These are phyloP conservation scores for Drosophila lutescens DNA, from an alignment of 2,888 invertebrate species.

Conservation along the genomic window DNA sequence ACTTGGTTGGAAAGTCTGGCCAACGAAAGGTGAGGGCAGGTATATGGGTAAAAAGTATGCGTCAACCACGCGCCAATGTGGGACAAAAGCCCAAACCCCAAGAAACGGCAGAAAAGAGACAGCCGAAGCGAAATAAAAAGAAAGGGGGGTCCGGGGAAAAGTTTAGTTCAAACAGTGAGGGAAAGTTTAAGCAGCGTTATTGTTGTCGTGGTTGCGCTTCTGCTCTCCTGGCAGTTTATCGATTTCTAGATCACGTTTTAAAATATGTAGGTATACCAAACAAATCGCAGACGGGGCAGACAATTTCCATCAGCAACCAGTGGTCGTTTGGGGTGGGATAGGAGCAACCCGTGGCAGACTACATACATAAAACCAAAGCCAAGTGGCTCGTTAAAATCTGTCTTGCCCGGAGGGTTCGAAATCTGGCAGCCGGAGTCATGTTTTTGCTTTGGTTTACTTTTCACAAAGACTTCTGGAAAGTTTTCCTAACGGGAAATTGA, in stretches of 20 bases:
- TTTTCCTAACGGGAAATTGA: constrained; percentile 44
- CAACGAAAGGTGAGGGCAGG: constrained; percentile 30
- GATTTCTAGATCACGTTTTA: constrained; percentile 71
- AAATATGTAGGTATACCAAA: constrained; percentile 33
- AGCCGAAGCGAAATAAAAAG: constrained; percentile 2
- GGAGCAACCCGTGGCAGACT: constrained; percentile 4
- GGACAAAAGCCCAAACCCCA: constrained; percentile 58
- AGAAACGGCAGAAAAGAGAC: constrained; percentile 11
- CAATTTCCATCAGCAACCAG: constrained; percentile 55
- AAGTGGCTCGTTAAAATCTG: constrained; percentile 34
- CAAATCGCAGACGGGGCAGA: constrained; percentile 47
- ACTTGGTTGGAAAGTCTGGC: constrained; percentile 63
- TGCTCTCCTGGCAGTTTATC: constrained; percentile 53
- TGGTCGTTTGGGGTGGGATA: constrained; percentile 20
- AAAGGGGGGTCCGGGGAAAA: constrained; percentile 11
- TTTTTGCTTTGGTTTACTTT: constrained; percentile 23
- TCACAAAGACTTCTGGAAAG: constrained; percentile 16
- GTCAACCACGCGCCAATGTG: constrained; percentile 58
- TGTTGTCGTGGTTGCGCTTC: constrained; percentile 15
- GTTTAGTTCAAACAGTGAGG: constrained; percentile 53
- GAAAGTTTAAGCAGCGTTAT: constrained; percentile 64
- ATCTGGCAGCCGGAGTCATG: constrained; percentile 16
- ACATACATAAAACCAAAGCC: background rate
- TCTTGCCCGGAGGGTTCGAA: constrained; percentile 9
- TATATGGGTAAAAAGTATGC: constrained; percentile 58